Percentiles rank a stretch among this genome's conserved stretches.
phyloP scores from a whole-genome alignment of 2,797 vertebrate genomes.

The Cuniculus paca region DNA sequence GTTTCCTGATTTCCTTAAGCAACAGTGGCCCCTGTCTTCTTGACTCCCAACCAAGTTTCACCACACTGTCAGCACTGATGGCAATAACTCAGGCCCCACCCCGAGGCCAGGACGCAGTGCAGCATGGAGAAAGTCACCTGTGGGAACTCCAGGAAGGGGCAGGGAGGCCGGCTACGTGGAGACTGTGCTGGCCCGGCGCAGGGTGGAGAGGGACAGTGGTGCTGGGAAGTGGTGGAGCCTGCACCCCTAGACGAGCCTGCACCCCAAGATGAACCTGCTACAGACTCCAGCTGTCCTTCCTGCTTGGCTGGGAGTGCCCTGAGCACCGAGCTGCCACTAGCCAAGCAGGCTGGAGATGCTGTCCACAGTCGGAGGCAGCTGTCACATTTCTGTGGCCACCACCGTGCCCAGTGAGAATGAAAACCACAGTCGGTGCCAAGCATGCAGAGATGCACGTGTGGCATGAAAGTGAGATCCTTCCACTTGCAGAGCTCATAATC shows the following conservation, averaged over 20 bases:
- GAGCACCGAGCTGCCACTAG: background rate
- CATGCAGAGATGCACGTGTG: too few species aligned
- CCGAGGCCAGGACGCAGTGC: background rate
- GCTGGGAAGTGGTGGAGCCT: too few species aligned
- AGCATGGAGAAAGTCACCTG: background rate
- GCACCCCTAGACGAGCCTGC: background rate
- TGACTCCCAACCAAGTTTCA: background rate
- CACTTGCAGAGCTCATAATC: background rate
- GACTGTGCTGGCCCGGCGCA: background rate
- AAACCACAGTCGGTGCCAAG: background rate
- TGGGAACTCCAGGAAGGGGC: background rate
- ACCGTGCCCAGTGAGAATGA: background rate
- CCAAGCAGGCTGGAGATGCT: accelerated
- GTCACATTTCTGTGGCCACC: background rate
- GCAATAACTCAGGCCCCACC: background rate
- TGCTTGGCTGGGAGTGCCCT: too few species aligned
- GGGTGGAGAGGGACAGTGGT: accelerated
- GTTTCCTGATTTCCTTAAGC: background rate
- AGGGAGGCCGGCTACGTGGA: accelerated
- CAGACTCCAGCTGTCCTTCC: too few species aligned
- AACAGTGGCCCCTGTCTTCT: background rate
- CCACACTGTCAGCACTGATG: background rate
- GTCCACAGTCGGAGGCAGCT: background rate
- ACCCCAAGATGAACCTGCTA: background rate
- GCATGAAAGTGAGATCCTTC: background rate